phyloP scores from a whole-genome alignment of 2,797 vertebrate genomes.

The Esox masquinongy region DNA sequence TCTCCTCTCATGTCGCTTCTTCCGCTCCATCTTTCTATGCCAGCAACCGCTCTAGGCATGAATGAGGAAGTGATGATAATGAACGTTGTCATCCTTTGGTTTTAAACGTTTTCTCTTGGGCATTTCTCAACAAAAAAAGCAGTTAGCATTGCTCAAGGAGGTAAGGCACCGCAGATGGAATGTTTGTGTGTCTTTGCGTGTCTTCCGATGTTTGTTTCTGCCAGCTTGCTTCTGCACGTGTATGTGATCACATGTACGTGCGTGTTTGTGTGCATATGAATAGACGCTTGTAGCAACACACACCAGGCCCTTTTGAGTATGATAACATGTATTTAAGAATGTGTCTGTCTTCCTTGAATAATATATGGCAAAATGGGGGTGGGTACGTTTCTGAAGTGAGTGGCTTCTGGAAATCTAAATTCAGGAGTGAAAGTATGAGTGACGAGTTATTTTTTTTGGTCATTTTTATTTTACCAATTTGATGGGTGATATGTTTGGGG shows the following conservation, averaged over 20 bases:
- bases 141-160: conserved; percentile 20
- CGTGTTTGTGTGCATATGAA: conserved; percentile 1
- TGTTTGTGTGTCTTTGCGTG: conserved; percentile 18
- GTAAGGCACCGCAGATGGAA: conserved; percentile 9
- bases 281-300: background rate
- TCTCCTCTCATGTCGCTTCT: background rate
- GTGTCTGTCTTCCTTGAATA: background rate
- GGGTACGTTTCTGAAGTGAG: conserved; percentile 26
- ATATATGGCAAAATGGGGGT: background rate
- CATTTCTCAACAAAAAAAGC: background rate
- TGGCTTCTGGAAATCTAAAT: conserved; percentile 23
- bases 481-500: conserved; percentile 46
- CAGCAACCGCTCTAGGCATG: background rate
- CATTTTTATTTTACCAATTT: conserved; percentile 32
- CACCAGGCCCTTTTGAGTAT: background rate
- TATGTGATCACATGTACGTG: background rate
- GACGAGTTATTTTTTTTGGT: conserved; percentile 31
- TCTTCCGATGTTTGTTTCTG: background rate
- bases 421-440: conserved; percentile 26
- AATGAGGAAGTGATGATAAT: conserved; percentile 17
- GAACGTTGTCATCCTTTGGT: conserved; percentile 17
- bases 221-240: background rate
- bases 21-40: background rate
- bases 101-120: conserved; percentile 18
- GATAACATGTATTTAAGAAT: conserved; percentile 17